Base-by-base conservation (phyloP, 2,113 vertebrate species). In the Potamarius usumacintae region DNA sequence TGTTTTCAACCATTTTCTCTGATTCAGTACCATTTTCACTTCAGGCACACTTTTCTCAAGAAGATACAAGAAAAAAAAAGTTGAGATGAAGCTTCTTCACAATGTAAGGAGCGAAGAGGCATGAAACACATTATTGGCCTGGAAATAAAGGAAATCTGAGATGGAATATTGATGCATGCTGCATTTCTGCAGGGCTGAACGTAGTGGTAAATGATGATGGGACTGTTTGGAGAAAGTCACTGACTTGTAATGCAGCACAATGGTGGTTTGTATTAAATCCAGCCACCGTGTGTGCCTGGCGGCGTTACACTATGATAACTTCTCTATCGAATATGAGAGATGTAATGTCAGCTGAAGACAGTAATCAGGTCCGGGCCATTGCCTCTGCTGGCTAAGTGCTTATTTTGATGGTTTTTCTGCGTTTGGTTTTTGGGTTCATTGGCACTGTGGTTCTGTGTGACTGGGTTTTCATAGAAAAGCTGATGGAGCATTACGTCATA, bases 291-390 rank as follows among this genome's bases (percentile, higher is more conserved):
- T 81, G 69, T 84, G 87, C 83, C 89, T 91, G 78, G 34, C 85
- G 89, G 91, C 76, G 55, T 76, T 88, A 50, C 82, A 60, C 65
- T 78, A 85, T 90, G 89, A 91, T 87, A 85, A 89, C 83, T 89
- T 87, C 85, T 88, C 86, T 85, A 85, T 87, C 86, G 84, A 86
- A 80, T 85, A 63, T 85, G 62, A 85, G 82, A 85, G 88, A 80
- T 30, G 18, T 79, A 84, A 89, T 86, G 76, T 86, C 88, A 83
- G 86, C 74, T 71, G 53, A 71, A 87, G 88, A 88, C 88, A 72
- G 90, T 87, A 90, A 85, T 90, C 90, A 89, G 88, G 85, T 77
- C 81, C n/a, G 86, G 88, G 62, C 85, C 82, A 84, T 88, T 90
- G 85, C 87, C 82, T 71, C 78, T 82, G 89, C 88, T 90, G 85